These are phyloP conservation scores for Protaetia brevitarsis DNA, from an alignment of 1,140 invertebrate species.

Conservation along the genomic window DNA sequence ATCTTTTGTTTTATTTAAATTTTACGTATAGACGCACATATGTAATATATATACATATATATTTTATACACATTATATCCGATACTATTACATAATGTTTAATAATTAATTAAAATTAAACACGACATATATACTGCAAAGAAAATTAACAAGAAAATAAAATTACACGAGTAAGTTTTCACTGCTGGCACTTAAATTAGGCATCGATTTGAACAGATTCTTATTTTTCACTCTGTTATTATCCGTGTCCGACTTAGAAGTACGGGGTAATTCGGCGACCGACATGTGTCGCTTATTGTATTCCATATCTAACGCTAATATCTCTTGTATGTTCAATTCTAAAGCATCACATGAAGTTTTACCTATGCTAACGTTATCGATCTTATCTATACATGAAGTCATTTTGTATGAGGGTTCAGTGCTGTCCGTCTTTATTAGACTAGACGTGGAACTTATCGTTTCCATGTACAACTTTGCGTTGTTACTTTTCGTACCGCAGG, in stretches of 20 bases:
- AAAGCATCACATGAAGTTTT: conserved; percentile 26
- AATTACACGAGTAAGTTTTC: conserved; percentile 55
- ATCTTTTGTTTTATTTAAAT: background rate
- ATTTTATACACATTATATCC: no score
- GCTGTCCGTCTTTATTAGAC: conserved; percentile 17
- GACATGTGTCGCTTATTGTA: conserved; percentile 16
- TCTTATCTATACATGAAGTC: conserved; percentile 7
- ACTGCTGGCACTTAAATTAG: conserved; percentile 63
- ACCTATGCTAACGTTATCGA: conserved; percentile 16
- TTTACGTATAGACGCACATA: background rate
- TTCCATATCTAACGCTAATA: conserved; percentile 27
- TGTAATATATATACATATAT: no score
- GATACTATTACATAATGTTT: background rate
- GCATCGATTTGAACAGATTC: conserved; percentile 45
- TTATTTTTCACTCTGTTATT: conserved; percentile 23
- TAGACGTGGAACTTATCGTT: conserved; percentile 20
- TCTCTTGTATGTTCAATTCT: conserved; percentile 30
- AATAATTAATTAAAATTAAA: background rate
- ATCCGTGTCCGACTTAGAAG: conserved; percentile 18
- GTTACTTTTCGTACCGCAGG: background rate
- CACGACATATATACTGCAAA: background rate
- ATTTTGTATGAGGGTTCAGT: conserved; percentile 11
- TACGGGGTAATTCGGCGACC: background rate
- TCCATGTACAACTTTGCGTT: conserved; percentile 15
- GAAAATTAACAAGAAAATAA: background rate